Evolutionary conservation across 2,888 invertebrate species (phyloP).

Genomic region (Cremastinae sp.): DNA sequence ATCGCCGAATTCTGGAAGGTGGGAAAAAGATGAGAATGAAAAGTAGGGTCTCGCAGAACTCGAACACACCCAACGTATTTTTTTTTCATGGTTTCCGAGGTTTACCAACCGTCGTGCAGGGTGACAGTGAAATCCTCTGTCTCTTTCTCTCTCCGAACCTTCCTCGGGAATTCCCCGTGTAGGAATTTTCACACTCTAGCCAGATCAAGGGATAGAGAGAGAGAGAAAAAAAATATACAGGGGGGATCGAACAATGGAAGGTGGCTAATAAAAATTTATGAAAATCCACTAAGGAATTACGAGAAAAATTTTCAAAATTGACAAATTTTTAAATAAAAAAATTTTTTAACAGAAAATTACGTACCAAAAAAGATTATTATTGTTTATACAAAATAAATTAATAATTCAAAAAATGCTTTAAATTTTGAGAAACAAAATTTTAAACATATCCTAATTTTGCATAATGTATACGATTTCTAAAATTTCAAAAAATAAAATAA

Average conservation of each 20-base stretch:
- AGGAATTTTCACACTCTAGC: conserved; percentile 41
- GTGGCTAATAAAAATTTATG: conserved; percentile 18
- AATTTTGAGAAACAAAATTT: no score
- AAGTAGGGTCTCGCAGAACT: conserved; percentile 35
- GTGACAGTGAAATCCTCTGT: conserved; percentile 13
- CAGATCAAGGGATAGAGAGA: conserved; percentile 2
- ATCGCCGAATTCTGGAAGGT: conserved; percentile 39
- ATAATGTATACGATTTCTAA: no score
- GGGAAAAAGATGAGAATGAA: conserved; percentile 34
- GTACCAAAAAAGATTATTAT: no score
- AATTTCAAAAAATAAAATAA: no score
- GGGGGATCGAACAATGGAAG: background rate
- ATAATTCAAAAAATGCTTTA: no score
- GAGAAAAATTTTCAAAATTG: background rate
- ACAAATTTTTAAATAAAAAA: background rate
- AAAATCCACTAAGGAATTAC: conserved; percentile 21
- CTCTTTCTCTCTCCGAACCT: background rate
- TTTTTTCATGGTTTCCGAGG: conserved; percentile 16
- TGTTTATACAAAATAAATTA: no score
- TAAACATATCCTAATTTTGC: no score
- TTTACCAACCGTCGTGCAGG: conserved; percentile 53
- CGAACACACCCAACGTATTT: conserved; percentile 56
- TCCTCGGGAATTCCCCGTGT: conserved; percentile 31
- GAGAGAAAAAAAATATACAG: background rate
- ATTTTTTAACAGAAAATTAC: background rate